phyloP scores from a whole-genome alignment of 2,113 vertebrate species.

The Perca schrenkii region DNA sequence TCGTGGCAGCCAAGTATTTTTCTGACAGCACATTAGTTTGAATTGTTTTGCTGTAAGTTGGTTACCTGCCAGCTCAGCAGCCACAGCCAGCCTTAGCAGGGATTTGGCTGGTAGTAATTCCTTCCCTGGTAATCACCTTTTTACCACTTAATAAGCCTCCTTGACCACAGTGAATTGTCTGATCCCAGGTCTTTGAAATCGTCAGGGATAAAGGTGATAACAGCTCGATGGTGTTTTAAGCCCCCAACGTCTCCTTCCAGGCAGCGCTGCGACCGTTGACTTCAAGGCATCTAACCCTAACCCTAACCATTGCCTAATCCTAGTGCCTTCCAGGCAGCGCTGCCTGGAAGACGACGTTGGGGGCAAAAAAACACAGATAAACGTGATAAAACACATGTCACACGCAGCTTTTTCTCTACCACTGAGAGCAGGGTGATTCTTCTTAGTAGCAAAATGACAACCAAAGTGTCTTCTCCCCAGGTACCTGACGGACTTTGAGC shows the following conservation, averaged over 20 bases:
- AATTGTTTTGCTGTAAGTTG: neutral
- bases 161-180: neutral
- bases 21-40: neutral
- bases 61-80: conserved; percentile 10
- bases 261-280: too few species aligned
- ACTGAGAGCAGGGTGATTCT: neutral
- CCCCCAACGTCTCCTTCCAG: too few species aligned
- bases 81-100: neutral
- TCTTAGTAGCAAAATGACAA: conserved; percentile 21
- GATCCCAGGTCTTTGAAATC: neutral
- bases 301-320: too few species aligned
- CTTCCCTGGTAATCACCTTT: conserved; percentile 1
- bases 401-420: neutral
- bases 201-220: neutral
- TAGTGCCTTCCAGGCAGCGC: too few species aligned
- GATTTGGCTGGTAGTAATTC: neutral
- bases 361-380: too few species aligned
- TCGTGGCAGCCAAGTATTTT: neutral
- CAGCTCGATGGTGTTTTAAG: too few species aligned
- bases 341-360: too few species aligned
- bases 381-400: neutral
- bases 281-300: too few species aligned
- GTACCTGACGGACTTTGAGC: conserved; percentile 97
- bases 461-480: conserved; percentile 76
- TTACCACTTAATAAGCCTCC: neutral